These are phyloP conservation scores for Synanthedon formicaeformis DNA, from an alignment of 2,888 invertebrate species.

Conservation along the genomic window DNA sequence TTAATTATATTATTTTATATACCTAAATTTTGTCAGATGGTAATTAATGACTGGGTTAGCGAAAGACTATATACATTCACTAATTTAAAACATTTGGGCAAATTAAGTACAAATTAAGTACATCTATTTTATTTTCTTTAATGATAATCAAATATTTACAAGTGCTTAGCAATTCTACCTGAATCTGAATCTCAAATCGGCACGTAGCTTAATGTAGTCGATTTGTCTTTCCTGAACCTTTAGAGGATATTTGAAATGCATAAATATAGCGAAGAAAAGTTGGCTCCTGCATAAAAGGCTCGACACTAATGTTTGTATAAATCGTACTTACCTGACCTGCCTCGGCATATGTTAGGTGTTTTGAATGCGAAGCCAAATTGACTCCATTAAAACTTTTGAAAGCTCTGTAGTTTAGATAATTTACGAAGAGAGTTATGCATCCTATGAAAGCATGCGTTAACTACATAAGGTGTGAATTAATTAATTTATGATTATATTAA, in stretches of 20 bases:
- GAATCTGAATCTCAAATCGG: too few species aligned
- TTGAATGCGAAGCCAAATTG: conserved; percentile 65
- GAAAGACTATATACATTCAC: too few species aligned
- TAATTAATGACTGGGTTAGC: too few species aligned
- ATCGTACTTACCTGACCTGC: conserved; percentile 43
- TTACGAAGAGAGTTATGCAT: conserved; percentile 59
- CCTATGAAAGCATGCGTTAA: conserved; percentile 50
- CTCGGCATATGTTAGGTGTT: conserved; percentile 39
- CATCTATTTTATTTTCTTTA: too few species aligned
- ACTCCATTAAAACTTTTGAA: conserved; percentile 69
- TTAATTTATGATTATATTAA: conserved; percentile 48
- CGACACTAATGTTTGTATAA: conserved; percentile 50
- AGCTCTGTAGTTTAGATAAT: conserved; percentile 66
- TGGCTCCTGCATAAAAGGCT: conserved; percentile 26
- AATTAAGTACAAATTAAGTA: too few species aligned
- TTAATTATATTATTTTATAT: too few species aligned
- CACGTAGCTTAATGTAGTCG: too few species aligned
- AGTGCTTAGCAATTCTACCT: too few species aligned
- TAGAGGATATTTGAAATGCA: conserved; percentile 14
- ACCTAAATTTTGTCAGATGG: too few species aligned
- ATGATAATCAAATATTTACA: too few species aligned
- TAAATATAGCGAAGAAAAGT: conserved; percentile 24
- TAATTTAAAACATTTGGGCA: too few species aligned
- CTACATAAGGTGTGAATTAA: conserved; percentile 40
- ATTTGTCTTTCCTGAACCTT: too few species aligned